Evolutionary conservation across 2,113 vertebrate genomes (phyloP).

Genomic region (Mustela nigripes): DNA sequence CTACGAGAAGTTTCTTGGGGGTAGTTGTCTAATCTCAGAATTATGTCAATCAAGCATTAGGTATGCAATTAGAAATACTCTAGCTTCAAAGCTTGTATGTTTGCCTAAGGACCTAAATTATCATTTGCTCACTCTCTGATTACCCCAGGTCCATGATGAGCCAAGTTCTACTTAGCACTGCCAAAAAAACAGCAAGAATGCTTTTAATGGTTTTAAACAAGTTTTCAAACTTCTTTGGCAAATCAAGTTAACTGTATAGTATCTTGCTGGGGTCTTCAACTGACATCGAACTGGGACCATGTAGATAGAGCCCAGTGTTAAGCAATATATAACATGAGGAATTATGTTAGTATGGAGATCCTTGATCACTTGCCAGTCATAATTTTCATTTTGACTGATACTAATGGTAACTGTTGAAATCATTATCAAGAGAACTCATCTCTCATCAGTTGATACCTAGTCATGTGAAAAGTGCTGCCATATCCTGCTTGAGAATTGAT

Average conservation of each 20-base stretch:
- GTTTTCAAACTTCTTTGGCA: slow-evolving; percentile 74
- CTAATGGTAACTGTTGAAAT: slow-evolving; percentile 58
- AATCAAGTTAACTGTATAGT: slow-evolving; percentile 53
- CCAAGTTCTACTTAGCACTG: slow-evolving; percentile 67
- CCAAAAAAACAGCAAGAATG: slow-evolving; percentile 66
- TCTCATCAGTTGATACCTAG: slow-evolving; percentile 36
- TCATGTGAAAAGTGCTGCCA: slow-evolving; percentile 22
- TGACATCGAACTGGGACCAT: slow-evolving; percentile 46
- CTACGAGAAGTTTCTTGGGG: slow-evolving; percentile 32
- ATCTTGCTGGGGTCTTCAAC: slow-evolving; percentile 63
- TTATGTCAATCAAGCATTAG: slow-evolving; percentile 72
- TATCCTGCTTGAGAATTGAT: slow-evolving; percentile 36
- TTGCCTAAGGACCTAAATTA: slow-evolving; percentile 78
- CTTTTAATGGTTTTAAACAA: slow-evolving; percentile 73
- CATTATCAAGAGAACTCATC: slow-evolving; percentile 58
- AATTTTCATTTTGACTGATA: slow-evolving; percentile 65
- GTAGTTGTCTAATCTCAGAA: slow-evolving; percentile 66
- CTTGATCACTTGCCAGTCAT: slow-evolving; percentile 27
- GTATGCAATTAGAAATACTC: slow-evolving; percentile 72
- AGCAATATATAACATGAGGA: slow-evolving; percentile 44
- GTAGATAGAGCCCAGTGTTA: slow-evolving; percentile 23
- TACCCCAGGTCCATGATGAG: slow-evolving; percentile 67
- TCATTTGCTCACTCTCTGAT: slow-evolving; percentile 76
- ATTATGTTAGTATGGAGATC: slow-evolving; percentile 55
- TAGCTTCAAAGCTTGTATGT: slow-evolving; percentile 71